Evolutionary conservation across 2,113 vertebrate genomes (phyloP).

Genomic region (Leucoraja erinaceus): DNA sequence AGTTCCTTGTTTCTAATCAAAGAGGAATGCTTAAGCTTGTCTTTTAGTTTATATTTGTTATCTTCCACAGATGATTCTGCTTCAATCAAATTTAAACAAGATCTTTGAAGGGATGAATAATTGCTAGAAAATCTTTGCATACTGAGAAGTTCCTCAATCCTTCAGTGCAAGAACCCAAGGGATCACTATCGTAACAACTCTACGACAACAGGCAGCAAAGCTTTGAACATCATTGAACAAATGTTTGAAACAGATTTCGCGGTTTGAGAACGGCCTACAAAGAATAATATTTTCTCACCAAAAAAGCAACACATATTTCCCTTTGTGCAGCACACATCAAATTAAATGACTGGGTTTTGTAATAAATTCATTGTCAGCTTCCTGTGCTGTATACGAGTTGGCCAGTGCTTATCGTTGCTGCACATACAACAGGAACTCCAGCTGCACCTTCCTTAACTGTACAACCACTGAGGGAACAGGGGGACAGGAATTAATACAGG

Average conservation of each 20-base stretch:
- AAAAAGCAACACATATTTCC: background rate
- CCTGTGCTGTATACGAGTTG: slow-evolving; percentile 17
- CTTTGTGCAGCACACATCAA: slow-evolving; percentile 4
- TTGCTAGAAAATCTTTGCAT: background rate
- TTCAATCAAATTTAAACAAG: background rate
- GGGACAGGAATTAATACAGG: background rate
- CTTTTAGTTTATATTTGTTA: background rate
- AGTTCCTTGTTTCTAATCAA: background rate
- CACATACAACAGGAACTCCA: slow-evolving; percentile 9
- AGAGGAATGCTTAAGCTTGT: background rate
- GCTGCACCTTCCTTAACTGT: slow-evolving; percentile 23
- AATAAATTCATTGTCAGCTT: slow-evolving; percentile 30
- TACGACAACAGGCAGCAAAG: background rate
- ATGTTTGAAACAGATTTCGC: background rate
- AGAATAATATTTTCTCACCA: background rate
- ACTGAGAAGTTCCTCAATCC: background rate
- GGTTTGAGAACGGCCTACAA: background rate
- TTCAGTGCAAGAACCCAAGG: background rate
- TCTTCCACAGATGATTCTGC: background rate
- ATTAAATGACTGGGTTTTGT: slow-evolving; percentile 18
- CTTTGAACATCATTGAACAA: background rate
- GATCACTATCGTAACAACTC: background rate
- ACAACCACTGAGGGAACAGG: background rate
- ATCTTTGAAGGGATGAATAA: background rate
- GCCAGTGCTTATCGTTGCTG: slow-evolving; percentile 18